A percentile compares a stretch with the other conserved stretches of the same genome.
Evolutionary conservation across 2,888 invertebrate genomes (phyloP).

Genomic region (Hypolimnas misippus): DNA sequence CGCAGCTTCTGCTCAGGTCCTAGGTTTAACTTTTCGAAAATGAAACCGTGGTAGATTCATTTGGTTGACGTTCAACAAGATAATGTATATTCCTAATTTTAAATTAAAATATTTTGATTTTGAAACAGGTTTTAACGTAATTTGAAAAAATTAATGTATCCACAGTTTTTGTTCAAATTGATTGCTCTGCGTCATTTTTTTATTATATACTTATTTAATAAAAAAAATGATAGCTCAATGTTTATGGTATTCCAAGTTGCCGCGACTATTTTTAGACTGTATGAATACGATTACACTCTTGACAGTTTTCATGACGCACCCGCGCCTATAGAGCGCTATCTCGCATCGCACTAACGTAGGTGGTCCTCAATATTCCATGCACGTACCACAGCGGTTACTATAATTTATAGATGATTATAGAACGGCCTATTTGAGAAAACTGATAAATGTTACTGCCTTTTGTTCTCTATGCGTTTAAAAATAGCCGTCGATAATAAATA

Average conservation of each 20-base stretch:
- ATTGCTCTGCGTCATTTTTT: too few relatives aligned
- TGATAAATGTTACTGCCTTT: conserved; percentile 29
- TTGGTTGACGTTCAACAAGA: too few relatives aligned
- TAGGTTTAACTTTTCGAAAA: too few relatives aligned
- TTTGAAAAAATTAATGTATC: too few relatives aligned
- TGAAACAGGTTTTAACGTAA: too few relatives aligned
- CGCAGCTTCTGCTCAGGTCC: too few relatives aligned
- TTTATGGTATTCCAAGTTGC: neutral
- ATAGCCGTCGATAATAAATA: too few relatives aligned
- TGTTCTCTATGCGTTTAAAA: conserved; percentile 11
- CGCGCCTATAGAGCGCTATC: conserved; percentile 26
- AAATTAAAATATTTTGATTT: too few relatives aligned
- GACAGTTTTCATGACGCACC: conserved; percentile 32
- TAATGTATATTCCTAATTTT: too few relatives aligned
- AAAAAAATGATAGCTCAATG: neutral
- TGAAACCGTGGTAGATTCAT: too few relatives aligned
- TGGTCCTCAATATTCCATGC: conserved; percentile 46
- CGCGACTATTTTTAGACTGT: conserved; percentile 17
- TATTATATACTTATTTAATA: too few relatives aligned
- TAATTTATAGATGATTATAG: conserved; percentile 47
- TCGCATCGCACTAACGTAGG: conserved; percentile 38
- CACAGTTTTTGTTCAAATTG: too few relatives aligned
- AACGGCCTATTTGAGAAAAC: conserved; percentile 30
- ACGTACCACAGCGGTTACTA: conserved; percentile 46
- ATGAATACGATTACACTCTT: conserved; percentile 9